Base-by-base conservation (phyloP, 2,888 invertebrate species). In the Phyllotreta cruciferae region DNA sequence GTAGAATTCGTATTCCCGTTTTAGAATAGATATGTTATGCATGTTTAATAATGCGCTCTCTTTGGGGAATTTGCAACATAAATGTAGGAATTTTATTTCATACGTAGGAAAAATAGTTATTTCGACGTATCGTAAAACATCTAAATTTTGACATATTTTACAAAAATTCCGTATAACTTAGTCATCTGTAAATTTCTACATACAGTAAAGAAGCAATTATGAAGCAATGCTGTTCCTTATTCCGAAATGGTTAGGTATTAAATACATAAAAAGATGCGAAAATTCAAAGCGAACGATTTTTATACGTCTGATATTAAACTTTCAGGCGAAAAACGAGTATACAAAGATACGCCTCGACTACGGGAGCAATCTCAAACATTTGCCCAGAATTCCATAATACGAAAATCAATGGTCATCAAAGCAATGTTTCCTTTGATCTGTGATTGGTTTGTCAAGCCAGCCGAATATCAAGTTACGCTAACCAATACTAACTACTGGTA, bases 401-500 rank as follows among this genome's bases (percentile, higher is more conserved):
- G 36, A 44, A 52, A 60, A 37, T 52, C 52, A 52, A 11, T 60
- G 42, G 44, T 37, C 42, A 60, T 44, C 60, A 44, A 36, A 52
- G 36, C 37, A 44, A 36, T 13, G 38, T 60, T 37, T 53, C 52
- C 60, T 60, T 60, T 60, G 60, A 60, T 60, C 52, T 53, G 52
- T 44, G 44, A 52, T 44, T 52, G 52, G 60, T 44, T 53, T 37
- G 60, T 60, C 39, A 60, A 60, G 42, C 37, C 24, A 47, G 42
- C 35, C 44, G 52, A 42, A 44, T 53, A 60, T 53, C 44, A 53
- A 60, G 42, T 53, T 44, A 52, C 52, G 24, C 10, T 37, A 60
- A 60, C 60, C 50, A 13, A 60, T 41, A 42, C 37, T 60, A 35
- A 52, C 41, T 52, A 60, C 52, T 52, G 52, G 58, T 37, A 60